Conservation (phyloP, 37 sponge, comb jelly and placozoan genomes). For the Amphimedon queenslandica region DNA sequence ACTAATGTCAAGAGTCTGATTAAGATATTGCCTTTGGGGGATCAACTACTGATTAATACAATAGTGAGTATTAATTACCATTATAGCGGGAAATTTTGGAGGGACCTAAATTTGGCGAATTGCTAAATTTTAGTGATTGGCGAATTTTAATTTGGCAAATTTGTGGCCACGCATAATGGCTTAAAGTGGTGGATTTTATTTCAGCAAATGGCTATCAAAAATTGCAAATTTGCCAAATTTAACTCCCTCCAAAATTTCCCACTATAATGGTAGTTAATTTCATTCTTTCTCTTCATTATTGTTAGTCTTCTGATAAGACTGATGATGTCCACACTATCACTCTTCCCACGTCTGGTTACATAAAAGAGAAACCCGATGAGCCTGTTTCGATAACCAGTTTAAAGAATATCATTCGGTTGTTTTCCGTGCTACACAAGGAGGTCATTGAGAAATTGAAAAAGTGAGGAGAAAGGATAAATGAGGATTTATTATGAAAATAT, state of each 20-base stretch:
- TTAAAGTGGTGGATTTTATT: too few species aligned
- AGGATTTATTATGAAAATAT: background rate
- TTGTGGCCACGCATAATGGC: too few species aligned
- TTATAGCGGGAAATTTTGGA: too few species aligned
- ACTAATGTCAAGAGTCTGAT: slow-evolving; percentile 17
- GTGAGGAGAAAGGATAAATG: background rate
- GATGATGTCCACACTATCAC: background rate
- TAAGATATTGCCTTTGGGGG: slow-evolving; percentile 39
- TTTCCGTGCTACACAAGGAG: background rate
- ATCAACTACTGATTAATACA: slow-evolving; percentile 35
- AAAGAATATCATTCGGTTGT: background rate
- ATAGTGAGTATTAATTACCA: too few species aligned
- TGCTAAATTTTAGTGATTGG: too few species aligned
- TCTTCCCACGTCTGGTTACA: background rate
- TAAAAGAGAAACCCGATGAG: background rate
- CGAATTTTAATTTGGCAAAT: too few species aligned
- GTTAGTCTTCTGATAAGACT: background rate
- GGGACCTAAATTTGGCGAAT: too few species aligned
- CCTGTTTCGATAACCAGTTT: background rate
- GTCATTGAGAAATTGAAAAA: background rate
- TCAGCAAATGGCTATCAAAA: too few species aligned
- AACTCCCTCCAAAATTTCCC: too few species aligned
- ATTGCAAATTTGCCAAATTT: too few species aligned
- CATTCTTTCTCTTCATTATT: background rate
- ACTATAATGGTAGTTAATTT: too few species aligned